Conservation (phyloP, 2,797 vertebrate species). For the Siniperca scherzeri region DNA sequence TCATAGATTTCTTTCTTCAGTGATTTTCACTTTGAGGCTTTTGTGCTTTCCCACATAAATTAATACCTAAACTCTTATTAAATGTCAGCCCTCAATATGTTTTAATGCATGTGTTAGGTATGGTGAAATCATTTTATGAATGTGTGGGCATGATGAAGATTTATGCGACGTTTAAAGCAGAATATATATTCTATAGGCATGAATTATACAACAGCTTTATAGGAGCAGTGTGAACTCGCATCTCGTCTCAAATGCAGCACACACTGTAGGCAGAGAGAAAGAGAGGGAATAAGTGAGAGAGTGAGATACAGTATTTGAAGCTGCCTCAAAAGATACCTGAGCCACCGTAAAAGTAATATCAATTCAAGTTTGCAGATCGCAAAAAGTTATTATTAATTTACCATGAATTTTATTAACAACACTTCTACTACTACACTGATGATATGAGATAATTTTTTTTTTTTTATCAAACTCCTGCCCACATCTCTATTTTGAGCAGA, state of each 20-base stretch:
- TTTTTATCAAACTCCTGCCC: slow-evolving; percentile 10
- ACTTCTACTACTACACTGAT: background rate
- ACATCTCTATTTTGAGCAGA: background rate
- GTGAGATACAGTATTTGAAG: slow-evolving; percentile 12
- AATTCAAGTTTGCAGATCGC: background rate
- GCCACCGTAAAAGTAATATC: slow-evolving; percentile 23
- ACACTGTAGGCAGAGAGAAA: slow-evolving; percentile 12
- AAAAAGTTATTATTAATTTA: slow-evolving; percentile 22
- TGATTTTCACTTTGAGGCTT: slow-evolving; percentile 49
- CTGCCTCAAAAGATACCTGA: slow-evolving; percentile 2
- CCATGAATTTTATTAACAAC: slow-evolving; percentile 10
- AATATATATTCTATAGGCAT: slow-evolving; percentile 64
- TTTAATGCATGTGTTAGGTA: slow-evolving; percentile 50
- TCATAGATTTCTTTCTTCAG: slow-evolving; percentile 42
- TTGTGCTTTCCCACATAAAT: slow-evolving; percentile 54
- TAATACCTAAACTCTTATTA: slow-evolving; percentile 48
- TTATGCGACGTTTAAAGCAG: slow-evolving; percentile 59
- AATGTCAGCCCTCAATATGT: slow-evolving; percentile 52
- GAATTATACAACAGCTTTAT: slow-evolving; percentile 70
- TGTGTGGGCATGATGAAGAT: slow-evolving; percentile 70
- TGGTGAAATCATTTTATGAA: slow-evolving; percentile 50
- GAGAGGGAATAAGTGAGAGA: background rate
- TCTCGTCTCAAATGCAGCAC: slow-evolving; percentile 35
- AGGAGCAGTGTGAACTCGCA: slow-evolving; percentile 23
- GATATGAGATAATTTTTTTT: slow-evolving; percentile 5